A percentile compares a stretch with the other conserved stretches of the same genome.
These are phyloP conservation scores for Oreamnos americanus DNA, from an alignment of 2,113 vertebrate genomes.

Conservation along the genomic window DNA sequence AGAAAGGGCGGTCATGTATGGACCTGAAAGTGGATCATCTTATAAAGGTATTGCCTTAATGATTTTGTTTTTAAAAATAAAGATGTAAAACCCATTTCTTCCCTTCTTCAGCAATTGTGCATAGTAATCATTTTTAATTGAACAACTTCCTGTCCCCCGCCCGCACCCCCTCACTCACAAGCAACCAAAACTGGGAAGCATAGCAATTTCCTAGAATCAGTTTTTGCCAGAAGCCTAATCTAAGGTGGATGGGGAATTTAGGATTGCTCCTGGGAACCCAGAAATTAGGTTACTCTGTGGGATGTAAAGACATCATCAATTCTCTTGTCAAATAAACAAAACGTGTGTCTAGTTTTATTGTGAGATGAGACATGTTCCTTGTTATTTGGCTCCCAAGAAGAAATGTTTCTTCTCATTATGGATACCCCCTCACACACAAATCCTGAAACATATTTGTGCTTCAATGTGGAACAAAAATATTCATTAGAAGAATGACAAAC, in stretches of 20 bases:
- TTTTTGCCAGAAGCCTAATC: neutral
- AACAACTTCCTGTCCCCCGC: neutral
- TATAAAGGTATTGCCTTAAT: neutral
- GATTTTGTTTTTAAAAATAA: neutral
- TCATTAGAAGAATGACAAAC: neutral
- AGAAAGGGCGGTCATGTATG: neutral
- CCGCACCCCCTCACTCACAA: neutral
- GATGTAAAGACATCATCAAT: neutral
- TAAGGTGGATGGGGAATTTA: neutral
- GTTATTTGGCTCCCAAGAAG: neutral
- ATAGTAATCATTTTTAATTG: neutral
- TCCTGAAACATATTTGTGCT: conserved; percentile 20
- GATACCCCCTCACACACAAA: neutral
- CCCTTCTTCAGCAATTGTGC: neutral
- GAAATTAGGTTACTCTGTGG: neutral
- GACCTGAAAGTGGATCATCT: neutral
- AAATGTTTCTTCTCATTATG: neutral
- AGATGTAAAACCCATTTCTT: neutral
- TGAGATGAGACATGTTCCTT: neutral
- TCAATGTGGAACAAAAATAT: conserved; percentile 48
- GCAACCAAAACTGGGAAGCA: neutral
- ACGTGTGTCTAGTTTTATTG: neutral
- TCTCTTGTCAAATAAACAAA: neutral
- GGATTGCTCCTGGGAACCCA: neutral
- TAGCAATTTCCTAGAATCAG: neutral